phyloP scores from a whole-genome alignment of 2,113 vertebrate genomes.

The Cinclus cinclus region DNA sequence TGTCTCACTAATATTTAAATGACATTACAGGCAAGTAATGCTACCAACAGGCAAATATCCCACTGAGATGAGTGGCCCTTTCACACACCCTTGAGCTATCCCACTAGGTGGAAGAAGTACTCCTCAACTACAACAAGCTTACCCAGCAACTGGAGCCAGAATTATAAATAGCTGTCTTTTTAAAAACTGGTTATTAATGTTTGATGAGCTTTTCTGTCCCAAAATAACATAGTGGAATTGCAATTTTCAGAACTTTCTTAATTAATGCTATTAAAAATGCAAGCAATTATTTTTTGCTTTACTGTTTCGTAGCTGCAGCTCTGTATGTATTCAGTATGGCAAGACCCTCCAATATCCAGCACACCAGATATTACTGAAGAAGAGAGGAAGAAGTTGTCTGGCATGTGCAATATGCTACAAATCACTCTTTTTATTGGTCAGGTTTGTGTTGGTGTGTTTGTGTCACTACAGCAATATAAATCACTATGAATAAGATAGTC shows the following conservation, averaged over 20 bases:
- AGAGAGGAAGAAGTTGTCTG: background rate
- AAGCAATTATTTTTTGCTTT: background rate
- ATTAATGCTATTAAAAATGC: background rate
- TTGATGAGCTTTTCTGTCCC: background rate
- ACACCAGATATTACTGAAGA: background rate
- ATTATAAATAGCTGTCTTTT: background rate
- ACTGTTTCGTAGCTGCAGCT: background rate
- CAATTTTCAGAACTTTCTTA: background rate
- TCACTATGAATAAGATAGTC: background rate
- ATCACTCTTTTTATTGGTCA: constrained; percentile 1
- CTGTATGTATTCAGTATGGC: background rate
- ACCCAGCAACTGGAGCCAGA: background rate
- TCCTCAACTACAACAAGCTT: background rate
- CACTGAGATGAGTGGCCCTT: background rate
- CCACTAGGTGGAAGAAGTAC: background rate
- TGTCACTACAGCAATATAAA: constrained; percentile 11
- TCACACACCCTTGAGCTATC: background rate
- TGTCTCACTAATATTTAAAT: background rate
- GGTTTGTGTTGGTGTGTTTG: background rate
- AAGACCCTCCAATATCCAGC: background rate
- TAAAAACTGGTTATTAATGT: background rate
- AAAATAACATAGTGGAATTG: background rate
- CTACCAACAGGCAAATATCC: background rate
- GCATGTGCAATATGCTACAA: background rate
- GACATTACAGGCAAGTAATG: background rate